These are phyloP conservation scores for Neodiprion lecontei DNA, from an alignment of 1,140 invertebrate species.

Conservation along the genomic window DNA sequence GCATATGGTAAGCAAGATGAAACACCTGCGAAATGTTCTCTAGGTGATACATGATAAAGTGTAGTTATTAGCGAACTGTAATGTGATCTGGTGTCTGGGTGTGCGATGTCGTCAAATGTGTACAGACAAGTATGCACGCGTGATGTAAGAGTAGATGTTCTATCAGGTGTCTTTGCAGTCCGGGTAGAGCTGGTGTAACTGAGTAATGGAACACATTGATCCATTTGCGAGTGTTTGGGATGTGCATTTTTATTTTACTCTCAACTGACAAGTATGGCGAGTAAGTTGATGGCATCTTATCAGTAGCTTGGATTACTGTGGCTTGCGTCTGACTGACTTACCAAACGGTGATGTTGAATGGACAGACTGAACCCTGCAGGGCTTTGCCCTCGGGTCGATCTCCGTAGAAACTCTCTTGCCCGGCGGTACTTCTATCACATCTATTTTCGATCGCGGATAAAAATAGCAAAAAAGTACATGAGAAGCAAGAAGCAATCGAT, in stretches of 20 bases:
- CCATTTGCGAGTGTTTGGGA: not conserved
- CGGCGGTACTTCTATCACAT: not conserved
- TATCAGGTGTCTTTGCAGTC: not conserved
- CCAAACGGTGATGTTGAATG: not conserved
- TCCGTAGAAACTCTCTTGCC: not conserved
- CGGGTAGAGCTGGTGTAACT: constrained; percentile 1
- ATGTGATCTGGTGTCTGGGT: not conserved
- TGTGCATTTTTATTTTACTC: not conserved
- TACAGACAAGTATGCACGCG: not conserved
- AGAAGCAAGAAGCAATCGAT: too few species aligned
- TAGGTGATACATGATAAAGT: not conserved
- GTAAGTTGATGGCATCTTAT: not conserved
- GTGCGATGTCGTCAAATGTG: not conserved
- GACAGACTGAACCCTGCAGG: not conserved
- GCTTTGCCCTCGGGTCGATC: not conserved
- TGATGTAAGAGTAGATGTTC: not conserved
- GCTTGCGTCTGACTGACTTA: not conserved
- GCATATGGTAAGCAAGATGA: too few species aligned
- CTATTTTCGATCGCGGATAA: too few species aligned
- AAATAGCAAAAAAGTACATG: too few species aligned
- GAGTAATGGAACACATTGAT: not conserved
- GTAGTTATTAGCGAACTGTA: not conserved
- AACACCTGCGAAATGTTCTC: too few species aligned
- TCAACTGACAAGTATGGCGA: not conserved
- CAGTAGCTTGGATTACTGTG: not conserved